Percentiles rank a stretch among this genome's conserved stretches.
phyloP scores from a whole-genome alignment of 2,888 invertebrate genomes.

The Ctena decussata region DNA sequence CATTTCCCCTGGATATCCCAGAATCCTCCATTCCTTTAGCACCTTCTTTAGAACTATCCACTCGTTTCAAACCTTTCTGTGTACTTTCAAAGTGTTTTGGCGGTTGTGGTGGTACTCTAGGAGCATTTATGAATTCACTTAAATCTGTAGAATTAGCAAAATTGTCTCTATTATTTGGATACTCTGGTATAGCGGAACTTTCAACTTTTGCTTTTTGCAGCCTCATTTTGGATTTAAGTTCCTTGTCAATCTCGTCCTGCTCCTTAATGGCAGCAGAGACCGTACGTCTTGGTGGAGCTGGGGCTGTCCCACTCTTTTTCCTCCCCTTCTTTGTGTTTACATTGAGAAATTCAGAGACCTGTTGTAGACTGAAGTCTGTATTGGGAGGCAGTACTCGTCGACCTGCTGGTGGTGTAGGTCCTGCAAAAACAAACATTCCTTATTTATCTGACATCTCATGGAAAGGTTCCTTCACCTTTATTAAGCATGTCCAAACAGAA shows the following conservation, averaged over 20 bases:
- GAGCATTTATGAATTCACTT: constrained; percentile 65
- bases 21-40: constrained; percentile 73
- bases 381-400: constrained; percentile 79
- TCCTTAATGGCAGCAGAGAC: constrained; percentile 64
- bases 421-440: too few species aligned
- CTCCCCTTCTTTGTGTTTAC: constrained; percentile 76
- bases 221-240: constrained; percentile 82
- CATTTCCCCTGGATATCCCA: constrained; percentile 72
- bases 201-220: constrained; percentile 82
- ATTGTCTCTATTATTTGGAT: constrained; percentile 67
- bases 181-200: constrained; percentile 75
- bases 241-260: constrained; percentile 72
- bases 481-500: too few species aligned
- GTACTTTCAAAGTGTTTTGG: constrained; percentile 48
- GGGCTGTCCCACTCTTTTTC: constrained; percentile 89
- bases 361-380: constrained; percentile 76
- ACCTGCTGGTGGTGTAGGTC: constrained; percentile 82
- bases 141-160: constrained; percentile 67
- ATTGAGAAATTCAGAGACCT: constrained; percentile 78
- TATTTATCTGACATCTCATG: too few species aligned
- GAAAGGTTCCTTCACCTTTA: too few species aligned
- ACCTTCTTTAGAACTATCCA: constrained; percentile 57
- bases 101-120: constrained; percentile 65
- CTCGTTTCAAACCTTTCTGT: constrained; percentile 70
- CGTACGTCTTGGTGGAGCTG: constrained; percentile 95